Evolutionary conservation across 1,140 invertebrate genomes (phyloP), one percentile per base, ranked within the genome.

Genomic region (Pseudobourletiella spinata): DNA sequence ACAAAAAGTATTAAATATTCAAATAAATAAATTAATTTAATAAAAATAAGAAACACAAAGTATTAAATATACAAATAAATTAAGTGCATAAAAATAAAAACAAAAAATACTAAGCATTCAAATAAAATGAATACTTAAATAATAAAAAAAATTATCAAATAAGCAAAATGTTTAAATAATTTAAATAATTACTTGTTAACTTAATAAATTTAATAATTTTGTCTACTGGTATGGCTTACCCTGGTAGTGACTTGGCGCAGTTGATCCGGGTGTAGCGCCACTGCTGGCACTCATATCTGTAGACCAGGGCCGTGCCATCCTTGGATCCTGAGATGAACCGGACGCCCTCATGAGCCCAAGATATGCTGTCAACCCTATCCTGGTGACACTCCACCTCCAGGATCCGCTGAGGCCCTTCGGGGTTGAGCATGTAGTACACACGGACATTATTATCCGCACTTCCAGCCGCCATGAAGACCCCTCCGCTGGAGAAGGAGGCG

Each of bases 341-440:
- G 64, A 91, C 75, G 0, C 88, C 86, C 28, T 76, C 76, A 74
- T 97, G 88, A 51, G 91, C 87, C 89, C 96, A 99, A 66, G 92
- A 87, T 62, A 99, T 88, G 57, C 89, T 95, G 76, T 99, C 96
- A 2, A 99, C 95, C 22, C 89, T 84, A 76, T 98, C 95, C 0
- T 82, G 81, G 75, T 98, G 95, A 1, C 86, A 85, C 70, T 96
- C 90, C 1, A 87, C 83, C 78, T 96, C 90, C 57, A 88, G 76
- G 55, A 92, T 83, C 64, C 86, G 79, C 66, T 79, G 77, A 20
- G 83, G 89, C 4, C 86, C 87, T 70, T 83, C 82, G 52, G 84
- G 79, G 3, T 83, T 85, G 56, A 83, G 78, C 80, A 97, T 86
- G 61, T 85, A 81, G 73, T 96, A 98, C 3, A 96, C 87, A 48